Conservation (phyloP, 2,113 vertebrate genomes). For the Sphaerodactylus townsendi region DNA sequence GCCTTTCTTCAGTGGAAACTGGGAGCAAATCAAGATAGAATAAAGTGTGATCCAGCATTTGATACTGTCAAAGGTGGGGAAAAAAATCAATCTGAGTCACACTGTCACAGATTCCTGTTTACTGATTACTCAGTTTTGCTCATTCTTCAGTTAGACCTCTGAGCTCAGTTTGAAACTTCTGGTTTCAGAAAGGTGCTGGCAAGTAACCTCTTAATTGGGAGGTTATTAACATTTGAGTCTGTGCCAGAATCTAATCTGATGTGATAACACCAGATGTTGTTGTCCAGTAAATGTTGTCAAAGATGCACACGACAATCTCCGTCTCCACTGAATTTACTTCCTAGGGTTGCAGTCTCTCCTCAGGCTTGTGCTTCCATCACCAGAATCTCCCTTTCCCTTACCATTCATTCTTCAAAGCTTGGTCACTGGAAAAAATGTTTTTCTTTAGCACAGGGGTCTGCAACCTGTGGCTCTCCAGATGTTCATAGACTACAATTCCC, state of each 20-base stretch:
- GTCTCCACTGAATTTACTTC: neutral
- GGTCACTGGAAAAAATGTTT: neutral
- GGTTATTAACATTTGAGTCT: neutral
- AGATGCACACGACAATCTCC: too few species aligned
- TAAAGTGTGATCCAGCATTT: neutral
- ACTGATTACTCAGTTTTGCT: neutral
- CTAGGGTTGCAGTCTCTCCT: neutral
- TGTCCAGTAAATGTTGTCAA: neutral
- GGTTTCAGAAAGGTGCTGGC: neutral
- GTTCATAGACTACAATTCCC: too few species aligned
- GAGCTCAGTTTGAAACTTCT: neutral
- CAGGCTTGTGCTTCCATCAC: neutral
- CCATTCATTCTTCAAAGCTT: neutral
- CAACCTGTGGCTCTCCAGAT: too few species aligned
- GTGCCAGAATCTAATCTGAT: neutral
- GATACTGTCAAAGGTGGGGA: neutral
- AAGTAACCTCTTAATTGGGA: neutral
- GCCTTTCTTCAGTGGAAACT: neutral
- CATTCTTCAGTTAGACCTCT: neutral
- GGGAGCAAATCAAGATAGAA: neutral
- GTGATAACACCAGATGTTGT: too few species aligned
- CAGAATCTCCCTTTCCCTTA: neutral
- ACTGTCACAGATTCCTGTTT: neutral
- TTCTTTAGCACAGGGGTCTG: neutral
- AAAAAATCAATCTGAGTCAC: neutral